A percentile compares a stretch with the other conserved stretches of the same genome.
Conservation (phyloP, 2,797 vertebrate species). For the Micropoecilia bifurca region DNA sequence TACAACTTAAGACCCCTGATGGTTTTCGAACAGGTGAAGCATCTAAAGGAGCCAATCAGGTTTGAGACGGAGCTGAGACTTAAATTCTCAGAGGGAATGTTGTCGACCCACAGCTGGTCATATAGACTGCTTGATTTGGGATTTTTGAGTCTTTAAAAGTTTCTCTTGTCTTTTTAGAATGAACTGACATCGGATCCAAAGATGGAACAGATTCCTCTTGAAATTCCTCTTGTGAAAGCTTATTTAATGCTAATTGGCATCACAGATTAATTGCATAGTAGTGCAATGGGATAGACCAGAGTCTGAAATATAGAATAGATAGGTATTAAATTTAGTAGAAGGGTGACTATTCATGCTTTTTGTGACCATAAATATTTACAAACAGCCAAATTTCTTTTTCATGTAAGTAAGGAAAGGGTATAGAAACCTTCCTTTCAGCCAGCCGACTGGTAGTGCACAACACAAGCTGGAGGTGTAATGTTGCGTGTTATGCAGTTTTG, state of each 20-base stretch:
- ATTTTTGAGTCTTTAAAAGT: conserved; percentile 18
- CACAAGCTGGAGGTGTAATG: background rate
- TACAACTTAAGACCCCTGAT: conserved; percentile 59
- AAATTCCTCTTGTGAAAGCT: background rate
- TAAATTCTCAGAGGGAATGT: conserved; percentile 30
- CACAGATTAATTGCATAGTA: background rate
- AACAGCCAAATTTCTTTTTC: background rate
- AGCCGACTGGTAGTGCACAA: background rate
- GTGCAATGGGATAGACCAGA: background rate
- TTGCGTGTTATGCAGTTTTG: background rate
- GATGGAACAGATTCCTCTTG: background rate
- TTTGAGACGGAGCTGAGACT: background rate
- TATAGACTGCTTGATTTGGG: conserved; percentile 20
- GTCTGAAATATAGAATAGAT: background rate
- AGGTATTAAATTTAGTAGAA: background rate
- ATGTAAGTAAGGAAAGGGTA: background rate
- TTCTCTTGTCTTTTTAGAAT: conserved; percentile 14
- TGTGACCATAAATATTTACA: background rate
- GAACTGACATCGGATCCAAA: background rate
- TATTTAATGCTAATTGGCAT: background rate
- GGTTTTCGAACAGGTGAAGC: conserved; percentile 72
- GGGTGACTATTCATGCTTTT: background rate
- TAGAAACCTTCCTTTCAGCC: background rate
- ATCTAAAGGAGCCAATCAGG: conserved; percentile 33
- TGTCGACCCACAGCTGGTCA: conserved; percentile 37